Base-by-base conservation (phyloP, 64 coral and sea anemone genomes). In the Montipora sp. region DNA sequence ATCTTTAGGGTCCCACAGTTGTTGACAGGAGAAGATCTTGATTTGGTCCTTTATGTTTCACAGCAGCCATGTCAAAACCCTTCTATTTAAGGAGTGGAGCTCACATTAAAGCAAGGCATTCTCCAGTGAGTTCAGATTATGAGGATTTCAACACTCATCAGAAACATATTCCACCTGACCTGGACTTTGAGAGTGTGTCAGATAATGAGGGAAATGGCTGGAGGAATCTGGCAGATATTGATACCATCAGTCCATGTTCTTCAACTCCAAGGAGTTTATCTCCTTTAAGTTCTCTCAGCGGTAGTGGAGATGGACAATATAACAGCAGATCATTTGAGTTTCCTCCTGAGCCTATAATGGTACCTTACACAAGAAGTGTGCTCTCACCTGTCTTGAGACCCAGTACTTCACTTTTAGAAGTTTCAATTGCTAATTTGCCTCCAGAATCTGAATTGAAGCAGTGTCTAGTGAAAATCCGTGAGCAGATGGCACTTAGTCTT, bases 401-500 rank as follows among this genome's bases (percentile, higher is more conserved):
- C 1, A 69, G 71, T 59, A 53, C 95, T 11, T 90, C 83, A 44
- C 71, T 98, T 15, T 80, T 98, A n/a, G 95, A 98, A 77, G 75
- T 80, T 50, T 98, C 95, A 78, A 94, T 98, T 67, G 95, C 88
- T 5, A 96, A 61, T 77, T 89, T 99, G 60, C 94, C 98, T 8
- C 86, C 92, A 5, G 98, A 95, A 51, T 96, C 98, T 8, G 92
- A 99, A 43, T 72, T 94, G 51, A 98, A 90, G 78, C 92, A 92
- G 5, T 77, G 89, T 72, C 75, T 99, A 12, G 7, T 96, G 23
- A 87, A 92, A 45, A 96, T 99, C 84, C 92, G 98, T 75, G 91
- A 96, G 78, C 95, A 99, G 78, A 96, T 99, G 89, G 90, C 90
- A 80, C 77, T 83, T 51, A 96, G 98, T 87, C 77, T 99, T 36